These are phyloP conservation scores for Acromyrmex echinatior DNA, from an alignment of 1,140 invertebrate species.

Conservation along the genomic window DNA sequence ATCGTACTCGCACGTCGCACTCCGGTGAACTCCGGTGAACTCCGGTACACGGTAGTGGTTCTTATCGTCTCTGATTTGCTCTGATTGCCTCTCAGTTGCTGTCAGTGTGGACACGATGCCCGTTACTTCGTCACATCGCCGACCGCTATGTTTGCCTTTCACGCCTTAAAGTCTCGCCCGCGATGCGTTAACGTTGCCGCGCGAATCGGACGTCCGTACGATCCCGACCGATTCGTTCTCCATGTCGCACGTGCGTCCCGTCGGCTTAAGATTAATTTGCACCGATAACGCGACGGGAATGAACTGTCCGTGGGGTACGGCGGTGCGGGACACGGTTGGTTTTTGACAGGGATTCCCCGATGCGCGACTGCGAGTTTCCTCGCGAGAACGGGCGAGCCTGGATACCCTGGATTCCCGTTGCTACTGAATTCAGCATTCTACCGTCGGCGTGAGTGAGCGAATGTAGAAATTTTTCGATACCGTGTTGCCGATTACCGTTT, in stretches of 20 bases:
- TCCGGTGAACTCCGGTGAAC: no score
- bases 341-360: conserved; percentile 39
- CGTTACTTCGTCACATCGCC: background rate
- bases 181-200: conserved; percentile 3
- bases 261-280: conserved; percentile 19
- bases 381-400: background rate
- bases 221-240: conserved; percentile 16
- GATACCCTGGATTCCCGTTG: conserved; percentile 7
- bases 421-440: conserved; percentile 8
- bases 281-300: conserved; percentile 18
- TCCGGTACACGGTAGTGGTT: no score
- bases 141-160: conserved; percentile 17
- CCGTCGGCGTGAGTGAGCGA: conserved; percentile 24
- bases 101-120: background rate
- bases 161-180: background rate
- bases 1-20: no score
- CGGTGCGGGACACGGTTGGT: background rate
- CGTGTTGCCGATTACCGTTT: background rate
- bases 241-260: conserved; percentile 39
- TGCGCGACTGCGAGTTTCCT: background rate
- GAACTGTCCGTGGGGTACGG: background rate
- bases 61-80: no score
- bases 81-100: background rate
- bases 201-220: background rate
- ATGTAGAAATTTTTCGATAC: background rate